Percentiles rank a stretch among this genome's conserved stretches.
Conservation (phyloP, 1,140 invertebrate species). For the Orius laevigatus region DNA sequence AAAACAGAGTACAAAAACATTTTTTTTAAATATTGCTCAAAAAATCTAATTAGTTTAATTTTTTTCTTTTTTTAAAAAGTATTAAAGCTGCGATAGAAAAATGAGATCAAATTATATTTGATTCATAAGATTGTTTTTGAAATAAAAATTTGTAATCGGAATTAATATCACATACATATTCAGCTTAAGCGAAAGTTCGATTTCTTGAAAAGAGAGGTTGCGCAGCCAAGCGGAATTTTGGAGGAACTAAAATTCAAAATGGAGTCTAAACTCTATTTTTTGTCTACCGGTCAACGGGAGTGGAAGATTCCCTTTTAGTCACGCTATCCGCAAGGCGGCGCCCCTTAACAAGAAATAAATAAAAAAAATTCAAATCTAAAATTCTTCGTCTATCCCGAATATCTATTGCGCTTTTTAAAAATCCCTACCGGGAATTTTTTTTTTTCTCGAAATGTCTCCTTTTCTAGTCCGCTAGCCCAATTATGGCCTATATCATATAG, state of each 20-base stretch:
- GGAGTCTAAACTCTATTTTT: too few species aligned
- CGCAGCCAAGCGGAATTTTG: too few species aligned
- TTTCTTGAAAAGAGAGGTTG: too few species aligned
- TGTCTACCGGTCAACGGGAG: too few species aligned
- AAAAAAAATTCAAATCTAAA: too few species aligned
- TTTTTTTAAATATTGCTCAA: conserved; percentile 15
- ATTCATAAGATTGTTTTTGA: conserved; percentile 13
- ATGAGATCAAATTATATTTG: conserved; percentile 18
- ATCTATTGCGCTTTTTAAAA: too few species aligned
- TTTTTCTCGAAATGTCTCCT: background rate
- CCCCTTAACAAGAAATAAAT: too few species aligned
- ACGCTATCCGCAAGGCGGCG: too few species aligned
- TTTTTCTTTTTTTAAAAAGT: conserved; percentile 9
- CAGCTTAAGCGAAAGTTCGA: background rate
- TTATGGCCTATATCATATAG: conserved; percentile 17
- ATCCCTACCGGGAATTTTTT: too few species aligned
- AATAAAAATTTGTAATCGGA: conserved; percentile 7
- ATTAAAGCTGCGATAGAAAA: conserved; percentile 16
- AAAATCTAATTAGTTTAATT: conserved; percentile 13
- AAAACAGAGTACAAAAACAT: conserved; percentile 18
- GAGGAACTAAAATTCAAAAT: too few species aligned
- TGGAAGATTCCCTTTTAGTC: too few species aligned
- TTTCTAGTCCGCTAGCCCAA: conserved; percentile 5
- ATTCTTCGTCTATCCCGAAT: too few species aligned
- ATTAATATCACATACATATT: conserved; percentile 14